Evolutionary conservation across 2,797 vertebrate genomes (phyloP).

Genomic region (Trachops cirrhosus): DNA sequence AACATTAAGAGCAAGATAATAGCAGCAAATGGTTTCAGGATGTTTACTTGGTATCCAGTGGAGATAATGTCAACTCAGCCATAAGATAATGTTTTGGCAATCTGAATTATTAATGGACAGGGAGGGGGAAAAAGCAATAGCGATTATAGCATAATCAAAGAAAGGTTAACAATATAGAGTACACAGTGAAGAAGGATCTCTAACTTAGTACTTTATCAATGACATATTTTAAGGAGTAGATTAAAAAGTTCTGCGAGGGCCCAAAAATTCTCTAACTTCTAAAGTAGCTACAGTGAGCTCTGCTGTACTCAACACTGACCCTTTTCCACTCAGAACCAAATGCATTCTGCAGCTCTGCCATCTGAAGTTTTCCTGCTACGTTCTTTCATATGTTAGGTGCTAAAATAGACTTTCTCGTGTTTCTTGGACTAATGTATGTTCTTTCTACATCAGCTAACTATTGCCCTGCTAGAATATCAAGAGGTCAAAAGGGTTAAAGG

Average conservation of each 20-base stretch:
- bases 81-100: neutral
- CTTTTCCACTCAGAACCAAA: neutral
- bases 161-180: conserved; percentile 1
- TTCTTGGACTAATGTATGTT: neutral
- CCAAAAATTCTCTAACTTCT: conserved; percentile 9
- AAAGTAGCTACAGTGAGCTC: neutral
- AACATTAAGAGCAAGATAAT: neutral
- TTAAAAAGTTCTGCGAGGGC: neutral
- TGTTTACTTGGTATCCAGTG: conserved; percentile 3
- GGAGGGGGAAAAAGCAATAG: neutral
- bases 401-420: neutral
- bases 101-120: neutral
- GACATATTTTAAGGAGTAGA: neutral
- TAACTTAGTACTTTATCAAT: neutral
- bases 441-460: neutral
- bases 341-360: neutral
- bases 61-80: neutral
- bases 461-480: neutral
- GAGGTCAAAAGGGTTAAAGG: neutral
- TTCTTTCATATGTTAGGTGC: neutral
- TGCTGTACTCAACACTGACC: neutral
- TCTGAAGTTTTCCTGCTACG: neutral
- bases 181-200: neutral
- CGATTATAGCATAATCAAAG: neutral
- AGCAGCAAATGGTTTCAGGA: conserved; percentile 11